Conservation (phyloP, 1,140 invertebrate species). For the Leucophenga varia region DNA sequence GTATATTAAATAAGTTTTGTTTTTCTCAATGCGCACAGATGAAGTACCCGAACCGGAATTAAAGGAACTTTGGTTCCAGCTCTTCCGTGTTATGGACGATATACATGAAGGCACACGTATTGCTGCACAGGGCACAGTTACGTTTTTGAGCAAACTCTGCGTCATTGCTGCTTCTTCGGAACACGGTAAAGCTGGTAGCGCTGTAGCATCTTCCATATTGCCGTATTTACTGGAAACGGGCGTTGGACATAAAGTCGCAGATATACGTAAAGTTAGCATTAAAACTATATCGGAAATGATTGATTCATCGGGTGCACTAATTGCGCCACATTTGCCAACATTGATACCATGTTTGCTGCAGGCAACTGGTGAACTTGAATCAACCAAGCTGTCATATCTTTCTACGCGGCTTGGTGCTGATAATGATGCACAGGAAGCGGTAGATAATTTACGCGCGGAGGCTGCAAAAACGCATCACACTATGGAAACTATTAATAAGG, state of each 20-base stretch:
- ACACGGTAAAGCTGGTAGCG: constrained; percentile 76
- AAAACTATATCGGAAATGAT: constrained; percentile 83
- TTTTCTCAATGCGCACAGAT: constrained; percentile 15
- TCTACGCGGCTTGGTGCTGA: constrained; percentile 72
- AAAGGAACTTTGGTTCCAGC: constrained; percentile 75
- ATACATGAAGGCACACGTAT: constrained; percentile 85
- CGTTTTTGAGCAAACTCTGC: constrained; percentile 77
- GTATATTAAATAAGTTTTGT: not conserved
- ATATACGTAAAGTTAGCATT: constrained; percentile 80
- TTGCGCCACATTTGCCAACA: constrained; percentile 77
- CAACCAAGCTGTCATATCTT: constrained; percentile 74
- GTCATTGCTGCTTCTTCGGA: constrained; percentile 74
- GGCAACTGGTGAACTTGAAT: constrained; percentile 83
- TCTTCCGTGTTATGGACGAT: constrained; percentile 91
- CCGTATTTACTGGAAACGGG: constrained; percentile 79
- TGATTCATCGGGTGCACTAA: constrained; percentile 71
- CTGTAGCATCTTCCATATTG: constrained; percentile 74
- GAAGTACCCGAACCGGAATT: constrained; percentile 59
- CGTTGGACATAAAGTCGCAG: constrained; percentile 73
- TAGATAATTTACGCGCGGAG: constrained; percentile 75
- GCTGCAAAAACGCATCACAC: constrained; percentile 82
- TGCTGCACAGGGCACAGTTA: constrained; percentile 75
- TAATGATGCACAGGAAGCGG: constrained; percentile 66
- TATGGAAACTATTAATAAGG: constrained; percentile 83
- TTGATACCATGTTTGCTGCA: constrained; percentile 82